phyloP scores from a whole-genome alignment of 2,113 vertebrate genomes.

The Aviceda subcristata region DNA sequence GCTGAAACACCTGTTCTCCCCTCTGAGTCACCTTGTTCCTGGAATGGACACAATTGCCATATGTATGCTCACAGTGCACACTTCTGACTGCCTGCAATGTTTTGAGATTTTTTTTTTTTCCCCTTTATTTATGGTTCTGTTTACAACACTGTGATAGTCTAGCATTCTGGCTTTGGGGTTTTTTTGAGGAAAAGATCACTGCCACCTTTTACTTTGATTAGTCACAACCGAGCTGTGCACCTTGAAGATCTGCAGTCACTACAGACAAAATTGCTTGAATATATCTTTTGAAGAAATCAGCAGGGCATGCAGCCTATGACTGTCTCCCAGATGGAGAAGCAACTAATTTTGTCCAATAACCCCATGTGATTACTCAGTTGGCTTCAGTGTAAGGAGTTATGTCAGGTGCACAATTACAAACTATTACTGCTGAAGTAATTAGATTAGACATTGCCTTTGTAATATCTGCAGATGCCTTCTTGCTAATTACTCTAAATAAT shows the following conservation, averaged over 20 bases:
- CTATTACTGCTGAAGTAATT: constrained; percentile 36
- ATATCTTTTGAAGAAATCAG: neutral
- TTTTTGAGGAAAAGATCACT: neutral
- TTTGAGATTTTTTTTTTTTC: neutral
- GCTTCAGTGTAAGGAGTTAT: neutral
- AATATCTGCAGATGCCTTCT: neutral
- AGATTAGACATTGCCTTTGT: constrained; percentile 8
- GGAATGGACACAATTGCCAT: neutral
- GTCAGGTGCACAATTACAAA: constrained; percentile 22
- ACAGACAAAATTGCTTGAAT: neutral
- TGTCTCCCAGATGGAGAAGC: constrained; percentile 18
- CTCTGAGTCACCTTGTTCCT: neutral
- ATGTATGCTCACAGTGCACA: neutral
- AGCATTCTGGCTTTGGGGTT: neutral
- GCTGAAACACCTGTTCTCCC: neutral
- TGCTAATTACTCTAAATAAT: neutral
- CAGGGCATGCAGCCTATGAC: neutral
- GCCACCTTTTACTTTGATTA: neutral
- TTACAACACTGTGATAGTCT: neutral
- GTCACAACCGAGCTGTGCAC: neutral
- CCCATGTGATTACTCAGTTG: constrained; percentile 15
- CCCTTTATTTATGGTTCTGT: neutral
- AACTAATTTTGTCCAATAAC: constrained; percentile 30
- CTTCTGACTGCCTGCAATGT: neutral
- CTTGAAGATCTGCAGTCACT: neutral